Evolutionary conservation across 2,888 invertebrate genomes (phyloP), one percentile per base, ranked within the genome.

Genomic region (Ophioninae sp.): DNA sequence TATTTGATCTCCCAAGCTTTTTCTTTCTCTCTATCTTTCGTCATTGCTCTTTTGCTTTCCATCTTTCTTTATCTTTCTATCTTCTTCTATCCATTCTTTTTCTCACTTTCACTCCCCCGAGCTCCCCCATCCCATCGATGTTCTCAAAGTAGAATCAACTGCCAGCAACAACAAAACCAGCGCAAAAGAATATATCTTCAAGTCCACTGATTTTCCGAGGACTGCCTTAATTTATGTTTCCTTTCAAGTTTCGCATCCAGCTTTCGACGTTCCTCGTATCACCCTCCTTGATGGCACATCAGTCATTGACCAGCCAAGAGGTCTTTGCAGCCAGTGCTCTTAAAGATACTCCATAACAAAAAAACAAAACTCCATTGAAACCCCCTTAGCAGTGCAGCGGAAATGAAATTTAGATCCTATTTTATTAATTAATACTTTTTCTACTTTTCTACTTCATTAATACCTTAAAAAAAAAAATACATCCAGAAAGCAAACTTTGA

Each of bases 171-270:
- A 10, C 56, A 59, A 22, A 58, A 73, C 20, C 69, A 77, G 20
- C 13, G 78, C 78, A 44, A 78, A 77, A 76, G 58, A 67, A n/a
- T n/a, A 61, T 30, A 22, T 83, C 80, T 79, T 69, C 79, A 81
- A 83, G 79, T 71, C 65, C 75, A 80, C 73, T 81, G 79, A 85
- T 85, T 86, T 85, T 86, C 84, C 83, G 83, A 85, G 84, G 85
- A 86, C 81, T 85, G 84, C 80, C 85, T 85, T 86, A 87, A 87
- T 87, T 87, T 87, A 87, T 87, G 86, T 87, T 85, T 87, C 86
- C 87, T 84, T 85, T 79, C 76, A 85, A 85, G 81, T 80, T 65
- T 65, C n/a, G 75, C 51, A 85, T 79, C 82, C 81, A 83, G 78
- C 79, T 77, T 75, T 65, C 61, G 68, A 76, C 59, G 30, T 68